Evolutionary conservation across 2,797 vertebrate species (phyloP).

Genomic region (Naso thynnoides): DNA sequence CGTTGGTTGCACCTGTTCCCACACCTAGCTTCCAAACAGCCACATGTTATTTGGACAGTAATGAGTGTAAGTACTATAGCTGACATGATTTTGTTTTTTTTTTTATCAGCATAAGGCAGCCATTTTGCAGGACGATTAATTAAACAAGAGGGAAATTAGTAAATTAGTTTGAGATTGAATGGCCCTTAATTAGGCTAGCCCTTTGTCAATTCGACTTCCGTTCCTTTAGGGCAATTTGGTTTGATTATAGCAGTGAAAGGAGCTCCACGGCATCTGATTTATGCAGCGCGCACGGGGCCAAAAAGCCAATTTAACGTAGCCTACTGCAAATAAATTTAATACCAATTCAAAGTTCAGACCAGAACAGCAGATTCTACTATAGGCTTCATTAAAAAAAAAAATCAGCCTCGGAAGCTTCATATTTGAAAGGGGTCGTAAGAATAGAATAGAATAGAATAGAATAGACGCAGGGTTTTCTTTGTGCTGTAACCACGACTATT

Average conservation of each 20-base stretch:
- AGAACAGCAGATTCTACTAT: too few species aligned
- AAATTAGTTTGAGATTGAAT: slow-evolving; percentile 53
- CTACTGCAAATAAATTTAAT: neutral
- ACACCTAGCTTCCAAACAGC: too few species aligned
- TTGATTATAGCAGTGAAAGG: slow-evolving; percentile 23
- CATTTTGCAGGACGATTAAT: slow-evolving; percentile 30
- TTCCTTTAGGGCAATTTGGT: slow-evolving; percentile 5
- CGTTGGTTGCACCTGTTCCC: slow-evolving; percentile 6
- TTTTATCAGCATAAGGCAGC: slow-evolving; percentile 36
- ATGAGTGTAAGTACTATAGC: neutral
- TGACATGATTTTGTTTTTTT: slow-evolving; percentile 3
- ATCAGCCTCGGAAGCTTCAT: neutral
- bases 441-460: slow-evolving; percentile 1
- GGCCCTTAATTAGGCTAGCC: slow-evolving; percentile 53
- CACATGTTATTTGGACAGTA: neutral
- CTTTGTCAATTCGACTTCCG: slow-evolving; percentile 33
- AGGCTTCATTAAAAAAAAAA: neutral
- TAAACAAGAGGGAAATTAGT: slow-evolving; percentile 50
- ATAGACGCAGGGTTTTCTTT: neutral
- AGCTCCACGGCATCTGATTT: neutral
- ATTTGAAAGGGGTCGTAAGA: neutral
- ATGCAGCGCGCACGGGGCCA: neutral
- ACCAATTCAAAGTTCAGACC: neutral
- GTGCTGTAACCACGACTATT: neutral
- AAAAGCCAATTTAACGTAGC: neutral